A percentile compares a stretch with the other conserved stretches of the same genome.
Evolutionary conservation across 2,797 vertebrate genomes (phyloP).

Genomic region (Lepus oiostolus): DNA sequence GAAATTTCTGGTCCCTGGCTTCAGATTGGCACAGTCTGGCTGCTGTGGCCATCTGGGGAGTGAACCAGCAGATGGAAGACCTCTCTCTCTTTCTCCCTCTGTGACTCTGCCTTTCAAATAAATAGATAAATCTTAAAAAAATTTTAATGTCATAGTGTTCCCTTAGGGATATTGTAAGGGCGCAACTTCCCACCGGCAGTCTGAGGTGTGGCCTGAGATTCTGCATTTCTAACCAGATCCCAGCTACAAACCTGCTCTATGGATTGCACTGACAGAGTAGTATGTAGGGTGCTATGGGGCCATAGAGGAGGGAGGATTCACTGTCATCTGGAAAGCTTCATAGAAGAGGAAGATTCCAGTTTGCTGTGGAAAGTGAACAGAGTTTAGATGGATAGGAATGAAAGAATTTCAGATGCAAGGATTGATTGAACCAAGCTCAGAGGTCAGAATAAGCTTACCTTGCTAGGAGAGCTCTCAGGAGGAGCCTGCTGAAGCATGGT

Average conservation of each 20-base stretch:
- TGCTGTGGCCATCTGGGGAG: no score
- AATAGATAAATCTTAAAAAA: no score
- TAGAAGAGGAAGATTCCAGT: background rate
- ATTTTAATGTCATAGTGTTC: no score
- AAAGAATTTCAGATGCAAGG: background rate
- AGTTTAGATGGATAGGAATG: background rate
- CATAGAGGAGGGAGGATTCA: background rate
- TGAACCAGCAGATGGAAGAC: no score
- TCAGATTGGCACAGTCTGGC: no score
- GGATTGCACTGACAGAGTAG: background rate
- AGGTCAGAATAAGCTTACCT: background rate
- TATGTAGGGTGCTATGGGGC: no score
- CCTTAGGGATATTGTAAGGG: background rate
- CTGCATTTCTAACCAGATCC: background rate
- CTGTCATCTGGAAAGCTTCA: background rate
- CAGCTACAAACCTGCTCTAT: background rate
- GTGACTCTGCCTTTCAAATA: no score
- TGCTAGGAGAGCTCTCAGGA: background rate
- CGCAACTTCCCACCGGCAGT: background rate
- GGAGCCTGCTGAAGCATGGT: background rate
- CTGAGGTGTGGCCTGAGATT: background rate
- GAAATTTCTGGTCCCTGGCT: no score
- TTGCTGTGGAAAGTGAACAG: background rate
- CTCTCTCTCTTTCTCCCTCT: no score
- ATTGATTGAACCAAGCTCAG: background rate